A percentile compares a stretch with the other conserved stretches of the same genome.
Conservation (phyloP, 92 coral and sea anemone genomes). For the Umimayanthus kanabou region DNA sequence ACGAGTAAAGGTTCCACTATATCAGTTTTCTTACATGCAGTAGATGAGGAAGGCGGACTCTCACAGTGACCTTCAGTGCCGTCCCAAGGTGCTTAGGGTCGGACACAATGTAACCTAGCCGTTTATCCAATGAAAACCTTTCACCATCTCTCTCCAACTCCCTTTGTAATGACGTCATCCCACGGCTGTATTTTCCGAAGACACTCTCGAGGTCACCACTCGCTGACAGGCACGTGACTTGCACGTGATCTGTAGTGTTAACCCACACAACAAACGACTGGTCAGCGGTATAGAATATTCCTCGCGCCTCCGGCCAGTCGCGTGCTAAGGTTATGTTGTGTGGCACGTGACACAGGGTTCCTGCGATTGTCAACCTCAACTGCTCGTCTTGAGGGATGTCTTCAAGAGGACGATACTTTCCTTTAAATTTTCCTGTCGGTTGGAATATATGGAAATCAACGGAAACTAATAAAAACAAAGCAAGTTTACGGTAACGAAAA, state of each 20-base stretch:
- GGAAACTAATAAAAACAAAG: not conserved
- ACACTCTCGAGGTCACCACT: slow-evolving; percentile 51
- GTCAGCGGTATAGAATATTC: slow-evolving; percentile 63
- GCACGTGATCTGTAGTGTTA: slow-evolving; percentile 77
- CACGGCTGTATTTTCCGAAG: slow-evolving; percentile 64
- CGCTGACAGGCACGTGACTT: slow-evolving; percentile 56
- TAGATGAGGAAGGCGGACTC: slow-evolving; percentile 69
- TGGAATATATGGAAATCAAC: not conserved
- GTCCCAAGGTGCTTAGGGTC: slow-evolving; percentile 82
- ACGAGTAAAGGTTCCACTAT: no score
- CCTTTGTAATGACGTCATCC: slow-evolving; percentile 59
- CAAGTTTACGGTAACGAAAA: no score
- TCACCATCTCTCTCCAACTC: slow-evolving; percentile 71
- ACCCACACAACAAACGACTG: slow-evolving; percentile 74
- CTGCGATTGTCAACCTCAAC: slow-evolving; percentile 34
- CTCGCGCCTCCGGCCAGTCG: slow-evolving; percentile 91
- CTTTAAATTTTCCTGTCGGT: slow-evolving; percentile 66
- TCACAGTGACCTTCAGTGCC: slow-evolving; percentile 60
- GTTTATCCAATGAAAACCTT: slow-evolving; percentile 65
- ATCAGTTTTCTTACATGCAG: slow-evolving; percentile 58
- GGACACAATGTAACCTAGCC: slow-evolving; percentile 79
- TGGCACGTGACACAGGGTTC: slow-evolving; percentile 51
- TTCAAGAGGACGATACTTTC: slow-evolving; percentile 61
- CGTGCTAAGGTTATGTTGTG: slow-evolving; percentile 70
- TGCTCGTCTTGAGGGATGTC: slow-evolving; percentile 57